Evolutionary conservation across 2,113 vertebrate genomes (phyloP).

Genomic region (Anas platyrhynchos): DNA sequence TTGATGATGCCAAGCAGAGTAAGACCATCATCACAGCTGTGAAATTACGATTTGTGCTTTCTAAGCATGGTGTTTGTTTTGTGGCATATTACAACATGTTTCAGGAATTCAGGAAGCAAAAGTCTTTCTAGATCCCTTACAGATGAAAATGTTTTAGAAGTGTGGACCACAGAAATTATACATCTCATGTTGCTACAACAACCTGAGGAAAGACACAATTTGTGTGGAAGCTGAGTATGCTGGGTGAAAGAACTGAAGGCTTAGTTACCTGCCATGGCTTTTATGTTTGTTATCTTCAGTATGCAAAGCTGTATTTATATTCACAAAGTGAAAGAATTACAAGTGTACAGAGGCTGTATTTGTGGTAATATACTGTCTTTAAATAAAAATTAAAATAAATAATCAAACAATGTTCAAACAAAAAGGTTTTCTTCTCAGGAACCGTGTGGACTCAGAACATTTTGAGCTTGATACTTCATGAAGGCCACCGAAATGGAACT

Average conservation of each 20-base stretch:
- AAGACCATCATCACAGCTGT: neutral
- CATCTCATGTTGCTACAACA: neutral
- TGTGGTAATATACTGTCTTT: neutral
- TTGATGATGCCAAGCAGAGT: neutral
- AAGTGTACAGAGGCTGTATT: neutral
- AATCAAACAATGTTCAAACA: neutral
- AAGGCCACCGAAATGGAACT: slow-evolving; percentile 49
- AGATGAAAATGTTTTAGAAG: neutral
- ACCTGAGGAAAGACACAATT: neutral
- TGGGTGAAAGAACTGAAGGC: neutral
- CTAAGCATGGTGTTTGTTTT: neutral
- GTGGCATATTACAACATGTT: neutral
- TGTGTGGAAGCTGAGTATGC: neutral
- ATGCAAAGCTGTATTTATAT: neutral
- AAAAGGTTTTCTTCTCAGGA: slow-evolving; percentile 32
- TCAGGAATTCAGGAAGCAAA: neutral
- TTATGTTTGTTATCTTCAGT: neutral
- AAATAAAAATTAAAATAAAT: neutral
- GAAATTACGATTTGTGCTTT: neutral
- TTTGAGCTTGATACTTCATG: slow-evolving; percentile 62
- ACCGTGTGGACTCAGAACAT: slow-evolving; percentile 73
- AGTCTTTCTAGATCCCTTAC: neutral
- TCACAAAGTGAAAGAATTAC: neutral
- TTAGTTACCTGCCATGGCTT: neutral
- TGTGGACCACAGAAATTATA: neutral